Conservation (phyloP, 2,888 invertebrate genomes). For the Neocrepidodera transversa region DNA sequence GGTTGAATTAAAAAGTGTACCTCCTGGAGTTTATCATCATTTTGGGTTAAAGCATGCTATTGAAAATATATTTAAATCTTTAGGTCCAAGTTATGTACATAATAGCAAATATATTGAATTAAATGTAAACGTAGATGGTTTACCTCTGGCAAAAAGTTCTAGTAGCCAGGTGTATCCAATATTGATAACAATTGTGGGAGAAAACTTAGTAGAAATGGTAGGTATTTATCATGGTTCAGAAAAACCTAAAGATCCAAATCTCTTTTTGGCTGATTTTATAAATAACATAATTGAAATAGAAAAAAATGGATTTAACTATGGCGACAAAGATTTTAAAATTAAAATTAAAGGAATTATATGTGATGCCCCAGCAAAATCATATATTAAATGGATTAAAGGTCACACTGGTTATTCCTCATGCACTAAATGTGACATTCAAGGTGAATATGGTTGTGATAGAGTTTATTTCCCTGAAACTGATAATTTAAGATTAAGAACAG, state of each 20-base stretch:
- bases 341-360: conserved; percentile 22
- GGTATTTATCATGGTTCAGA: conserved; percentile 31
- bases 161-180: no score
- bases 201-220: no score
- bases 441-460: conserved; percentile 13
- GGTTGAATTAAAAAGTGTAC: conserved; percentile 1
- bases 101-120: no score
- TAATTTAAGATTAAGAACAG: conserved; percentile 38
- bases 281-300: conserved; percentile 14
- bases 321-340: background rate
- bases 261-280: conserved; percentile 29
- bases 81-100: no score
- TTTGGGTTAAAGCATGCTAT: no score
- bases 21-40: no score
- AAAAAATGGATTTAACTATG: background rate
- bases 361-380: conserved; percentile 28
- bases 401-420: conserved; percentile 15
- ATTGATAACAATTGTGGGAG: no score
- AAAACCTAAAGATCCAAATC: conserved; percentile 30
- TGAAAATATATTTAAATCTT: no score
- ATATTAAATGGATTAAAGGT: conserved; percentile 10
- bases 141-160: no score
- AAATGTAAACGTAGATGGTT: no score
- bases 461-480: conserved; percentile 20
- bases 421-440: conserved; percentile 27